phyloP scores from a whole-genome alignment of 2,888 invertebrate species.

The Limnephilus rhombicus region DNA sequence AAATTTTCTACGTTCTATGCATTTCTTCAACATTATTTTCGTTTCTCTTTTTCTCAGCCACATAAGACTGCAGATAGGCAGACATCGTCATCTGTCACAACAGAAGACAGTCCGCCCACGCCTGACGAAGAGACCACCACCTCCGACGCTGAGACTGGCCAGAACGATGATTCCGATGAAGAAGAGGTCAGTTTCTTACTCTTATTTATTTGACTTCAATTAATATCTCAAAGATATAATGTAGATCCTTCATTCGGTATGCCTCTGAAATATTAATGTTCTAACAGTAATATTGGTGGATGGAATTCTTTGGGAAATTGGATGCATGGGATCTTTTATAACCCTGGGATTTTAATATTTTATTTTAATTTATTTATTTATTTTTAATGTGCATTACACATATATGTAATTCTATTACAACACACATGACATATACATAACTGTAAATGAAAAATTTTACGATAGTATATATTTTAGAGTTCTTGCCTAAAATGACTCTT shows the following conservation, averaged over 20 bases:
- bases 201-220: not conserved
- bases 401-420: too few relatives aligned
- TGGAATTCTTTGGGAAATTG: not conserved
- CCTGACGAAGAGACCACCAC: slow-evolving; percentile 53
- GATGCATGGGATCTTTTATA: not conserved
- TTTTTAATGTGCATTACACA: too few relatives aligned
- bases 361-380: not conserved
- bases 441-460: too few relatives aligned
- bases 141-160: slow-evolving; percentile 62
- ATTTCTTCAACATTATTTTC: not conserved
- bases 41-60: slow-evolving; percentile 23
- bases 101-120: slow-evolving; percentile 55
- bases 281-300: not conserved
- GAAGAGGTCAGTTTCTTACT: slow-evolving; percentile 60
- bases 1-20: not conserved
- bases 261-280: not conserved
- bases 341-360: not conserved
- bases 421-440: too few relatives aligned
- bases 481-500: too few relatives aligned
- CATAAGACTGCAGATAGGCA: slow-evolving; percentile 58
- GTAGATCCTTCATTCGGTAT: not conserved
- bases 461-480: too few relatives aligned
- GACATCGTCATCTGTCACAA: slow-evolving; percentile 62
- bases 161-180: slow-evolving; percentile 62
- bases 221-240: not conserved